Conservation (phyloP, 2,888 invertebrate genomes). For the Aleiodes leptofemur region DNA sequence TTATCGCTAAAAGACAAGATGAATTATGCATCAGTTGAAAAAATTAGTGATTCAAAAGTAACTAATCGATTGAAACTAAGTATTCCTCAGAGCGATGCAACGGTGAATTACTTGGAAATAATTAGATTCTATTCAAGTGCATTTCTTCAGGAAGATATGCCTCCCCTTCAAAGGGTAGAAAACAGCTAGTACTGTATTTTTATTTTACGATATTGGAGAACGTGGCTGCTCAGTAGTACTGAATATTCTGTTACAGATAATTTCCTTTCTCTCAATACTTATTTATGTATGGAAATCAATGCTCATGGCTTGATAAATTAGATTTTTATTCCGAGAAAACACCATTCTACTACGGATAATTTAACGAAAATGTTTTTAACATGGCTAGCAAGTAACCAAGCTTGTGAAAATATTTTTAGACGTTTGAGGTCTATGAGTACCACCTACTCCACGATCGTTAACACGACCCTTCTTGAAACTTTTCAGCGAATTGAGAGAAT, state of each 20-base stretch:
- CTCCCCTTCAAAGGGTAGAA: constrained; percentile 50
- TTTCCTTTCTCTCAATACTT: constrained; percentile 53
- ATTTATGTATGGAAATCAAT: constrained; percentile 47
- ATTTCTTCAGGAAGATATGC: constrained; percentile 47
- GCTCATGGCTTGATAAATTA: constrained; percentile 31
- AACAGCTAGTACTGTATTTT: constrained; percentile 55
- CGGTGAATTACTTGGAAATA: constrained; percentile 55
- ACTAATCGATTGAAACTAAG: constrained; percentile 53
- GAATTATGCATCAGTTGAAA: constrained; percentile 57
- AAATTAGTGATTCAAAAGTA: constrained; percentile 55
- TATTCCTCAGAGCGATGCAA: constrained; percentile 55
- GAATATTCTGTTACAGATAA: constrained; percentile 54
- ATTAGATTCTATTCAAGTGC: constrained; percentile 51
- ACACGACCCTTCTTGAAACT: constrained; percentile 10
- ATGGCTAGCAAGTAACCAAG: constrained; percentile 36
- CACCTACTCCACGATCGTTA: constrained; percentile 14
- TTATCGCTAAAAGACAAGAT: constrained; percentile 51
- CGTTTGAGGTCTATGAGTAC: constrained; percentile 14
- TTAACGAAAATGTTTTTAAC: constrained; percentile 34
- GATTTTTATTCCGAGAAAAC: constrained; percentile 36
- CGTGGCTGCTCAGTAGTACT: constrained; percentile 50
- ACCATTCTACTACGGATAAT: constrained; percentile 7
- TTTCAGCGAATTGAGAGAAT: constrained; percentile 16
- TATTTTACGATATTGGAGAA: constrained; percentile 54
- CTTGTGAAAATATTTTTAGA: constrained; percentile 38